A percentile compares a stretch with the other conserved stretches of the same genome.
phyloP scores from a whole-genome alignment of 2,113 vertebrate genomes.

The Pyxicephalus adspersus region DNA sequence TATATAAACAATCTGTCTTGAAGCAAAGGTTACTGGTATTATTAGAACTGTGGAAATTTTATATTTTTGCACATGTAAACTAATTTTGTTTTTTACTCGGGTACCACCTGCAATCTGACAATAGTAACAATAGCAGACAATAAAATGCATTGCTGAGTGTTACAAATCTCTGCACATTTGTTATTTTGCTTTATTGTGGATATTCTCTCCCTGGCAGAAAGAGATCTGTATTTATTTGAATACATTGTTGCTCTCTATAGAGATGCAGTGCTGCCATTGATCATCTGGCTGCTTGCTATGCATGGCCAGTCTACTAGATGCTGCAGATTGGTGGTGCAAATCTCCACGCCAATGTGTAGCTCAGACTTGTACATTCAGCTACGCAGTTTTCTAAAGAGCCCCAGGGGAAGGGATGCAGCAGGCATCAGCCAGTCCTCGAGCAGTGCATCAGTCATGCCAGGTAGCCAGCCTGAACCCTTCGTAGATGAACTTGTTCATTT shows the following conservation, averaged over 20 bases:
- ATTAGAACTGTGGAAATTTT: too few species aligned
- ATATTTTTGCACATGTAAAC: too few species aligned
- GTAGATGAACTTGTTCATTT: too few species aligned
- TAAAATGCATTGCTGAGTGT: too few species aligned
- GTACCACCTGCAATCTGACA: too few species aligned
- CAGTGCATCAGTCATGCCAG: constrained; percentile 20
- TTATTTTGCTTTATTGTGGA: too few species aligned
- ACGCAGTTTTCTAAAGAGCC: constrained; percentile 40
- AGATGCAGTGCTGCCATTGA: neutral
- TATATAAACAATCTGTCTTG: too few species aligned
- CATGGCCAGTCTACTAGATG: constrained; percentile 25
- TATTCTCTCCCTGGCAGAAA: too few species aligned
- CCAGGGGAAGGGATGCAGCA: constrained; percentile 46
- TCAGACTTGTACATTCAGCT: constrained; percentile 35
- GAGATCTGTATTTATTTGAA: neutral
- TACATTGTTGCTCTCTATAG: neutral
- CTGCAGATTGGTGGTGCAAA: constrained; percentile 38
- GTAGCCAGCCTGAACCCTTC: neutral
- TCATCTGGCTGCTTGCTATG: constrained; percentile 39
- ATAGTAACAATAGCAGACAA: too few species aligned
- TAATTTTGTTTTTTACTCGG: too few species aligned
- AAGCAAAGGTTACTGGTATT: too few species aligned
- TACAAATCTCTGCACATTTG: too few species aligned
- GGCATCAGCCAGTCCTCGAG: constrained; percentile 46
- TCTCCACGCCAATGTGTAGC: constrained; percentile 1